Percentiles rank a stretch among this genome's conserved stretches.
Evolutionary conservation across 2,113 vertebrate species (phyloP).

Genomic region (Thinocorus orbignyianus): DNA sequence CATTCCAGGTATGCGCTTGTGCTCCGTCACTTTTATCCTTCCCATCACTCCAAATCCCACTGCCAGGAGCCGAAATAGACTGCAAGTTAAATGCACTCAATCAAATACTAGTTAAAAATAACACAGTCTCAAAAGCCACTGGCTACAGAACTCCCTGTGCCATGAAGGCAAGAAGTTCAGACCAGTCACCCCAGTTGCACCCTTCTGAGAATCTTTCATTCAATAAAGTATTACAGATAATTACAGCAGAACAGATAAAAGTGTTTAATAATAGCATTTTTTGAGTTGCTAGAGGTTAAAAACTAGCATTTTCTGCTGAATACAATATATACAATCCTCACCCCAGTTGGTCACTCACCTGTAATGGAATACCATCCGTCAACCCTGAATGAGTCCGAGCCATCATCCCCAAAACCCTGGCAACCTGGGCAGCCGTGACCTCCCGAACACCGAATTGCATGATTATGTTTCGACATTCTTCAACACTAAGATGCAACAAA

Average conservation of each 20-base stretch:
- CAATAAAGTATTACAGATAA: not conserved
- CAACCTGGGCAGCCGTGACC: slow-evolving; percentile 96
- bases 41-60: slow-evolving; percentile 98
- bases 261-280: not conserved
- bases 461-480: slow-evolving; percentile 98
- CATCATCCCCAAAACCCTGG: slow-evolving; percentile 98
- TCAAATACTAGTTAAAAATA: not conserved
- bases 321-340: not conserved
- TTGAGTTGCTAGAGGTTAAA: not conserved
- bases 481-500: slow-evolving; percentile 77
- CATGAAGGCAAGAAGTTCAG: not conserved
- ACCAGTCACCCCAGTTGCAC: accelerated
- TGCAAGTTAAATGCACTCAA: slow-evolving; percentile 61
- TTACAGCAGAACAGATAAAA: not conserved
- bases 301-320: not conserved
- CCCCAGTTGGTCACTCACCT: slow-evolving; percentile 73
- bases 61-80: slow-evolving; percentile 95
- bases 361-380: slow-evolving; percentile 93
- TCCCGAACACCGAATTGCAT: slow-evolving; percentile 96
- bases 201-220: not conserved
- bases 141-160: not conserved
- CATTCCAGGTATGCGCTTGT: slow-evolving; percentile 97
- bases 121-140: not conserved
- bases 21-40: slow-evolving; percentile 96
- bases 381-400: slow-evolving; percentile 95